Percentiles rank a stretch among this genome's conserved stretches.
Conservation (phyloP, 1,140 invertebrate genomes). For the Asbolus verrucosus region DNA sequence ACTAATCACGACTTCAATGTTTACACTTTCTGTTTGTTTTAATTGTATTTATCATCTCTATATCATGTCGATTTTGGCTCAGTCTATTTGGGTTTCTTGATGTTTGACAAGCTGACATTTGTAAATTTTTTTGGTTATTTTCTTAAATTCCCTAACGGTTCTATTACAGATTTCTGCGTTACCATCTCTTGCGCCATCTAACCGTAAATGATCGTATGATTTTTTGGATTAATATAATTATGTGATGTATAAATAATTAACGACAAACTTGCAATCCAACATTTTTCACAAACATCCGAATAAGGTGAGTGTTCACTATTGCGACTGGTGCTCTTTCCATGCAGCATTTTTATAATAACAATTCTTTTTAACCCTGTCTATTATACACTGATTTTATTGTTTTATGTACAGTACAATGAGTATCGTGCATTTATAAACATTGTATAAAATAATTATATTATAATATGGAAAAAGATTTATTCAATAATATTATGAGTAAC, state of each 20-base stretch:
- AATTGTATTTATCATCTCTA: slow-evolving; percentile 4
- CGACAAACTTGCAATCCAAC: too few species aligned
- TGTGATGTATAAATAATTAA: too few species aligned
- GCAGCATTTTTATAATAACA: too few species aligned
- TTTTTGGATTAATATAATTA: too few species aligned
- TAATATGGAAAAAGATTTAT: slow-evolving; percentile 55
- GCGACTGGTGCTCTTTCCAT: too few species aligned
- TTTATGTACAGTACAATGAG: slow-evolving; percentile 27
- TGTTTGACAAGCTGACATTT: slow-evolving; percentile 39
- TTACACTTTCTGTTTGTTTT: slow-evolving; percentile 23
- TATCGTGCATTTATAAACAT: slow-evolving; percentile 33
- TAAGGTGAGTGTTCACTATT: too few species aligned
- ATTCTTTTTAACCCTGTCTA: slow-evolving; percentile 61
- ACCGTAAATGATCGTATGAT: too few species aligned
- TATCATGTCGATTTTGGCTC: not conserved
- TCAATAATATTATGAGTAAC: slow-evolving; percentile 52
- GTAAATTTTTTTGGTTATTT: not conserved
- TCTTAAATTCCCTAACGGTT: not conserved
- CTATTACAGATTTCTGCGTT: too few species aligned
- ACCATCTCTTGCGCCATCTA: too few species aligned
- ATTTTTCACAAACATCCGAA: too few species aligned
- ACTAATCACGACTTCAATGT: slow-evolving; percentile 15
- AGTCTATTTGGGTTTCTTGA: slow-evolving; percentile 12
- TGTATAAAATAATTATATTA: slow-evolving; percentile 31
- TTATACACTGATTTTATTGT: slow-evolving; percentile 49